A percentile compares a stretch with the other conserved stretches of the same genome.
These are phyloP conservation scores for Sinotaia quadrata DNA, from an alignment of 2,888 invertebrate genomes.

Conservation along the genomic window DNA sequence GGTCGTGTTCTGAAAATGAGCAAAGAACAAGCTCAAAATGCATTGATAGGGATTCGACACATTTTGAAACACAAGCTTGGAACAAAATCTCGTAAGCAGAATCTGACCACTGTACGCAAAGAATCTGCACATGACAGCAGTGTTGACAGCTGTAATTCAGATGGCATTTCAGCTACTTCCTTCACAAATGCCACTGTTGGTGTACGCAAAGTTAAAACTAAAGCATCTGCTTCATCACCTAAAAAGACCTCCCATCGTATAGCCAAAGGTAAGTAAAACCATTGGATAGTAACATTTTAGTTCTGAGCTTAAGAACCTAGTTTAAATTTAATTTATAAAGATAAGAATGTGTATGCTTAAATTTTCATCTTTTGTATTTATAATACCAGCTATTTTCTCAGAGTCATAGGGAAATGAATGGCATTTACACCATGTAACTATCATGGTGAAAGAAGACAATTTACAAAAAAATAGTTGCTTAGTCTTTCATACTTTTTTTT, in stretches of 20 bases:
- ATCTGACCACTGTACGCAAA: background rate
- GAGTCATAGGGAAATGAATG: no score
- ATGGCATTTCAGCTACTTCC: background rate
- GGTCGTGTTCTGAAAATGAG: background rate
- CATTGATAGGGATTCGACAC: background rate
- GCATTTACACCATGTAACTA: no score
- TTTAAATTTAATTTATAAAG: no score
- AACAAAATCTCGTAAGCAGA: constrained; percentile 4
- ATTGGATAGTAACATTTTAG: no score
- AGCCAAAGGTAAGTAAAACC: background rate
- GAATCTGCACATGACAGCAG: background rate
- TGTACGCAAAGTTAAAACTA: background rate
- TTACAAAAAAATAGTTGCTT: no score
- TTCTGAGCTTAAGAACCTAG: no score
- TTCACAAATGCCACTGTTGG: background rate
- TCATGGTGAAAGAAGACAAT: no score
- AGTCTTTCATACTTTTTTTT: no score
- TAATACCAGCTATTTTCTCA: no score
- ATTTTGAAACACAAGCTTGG: constrained; percentile 2
- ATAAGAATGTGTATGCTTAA: no score
- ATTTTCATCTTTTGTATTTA: no score
- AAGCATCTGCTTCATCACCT: background rate
- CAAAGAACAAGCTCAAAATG: background rate
- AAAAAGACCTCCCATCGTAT: background rate
- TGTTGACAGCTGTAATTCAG: background rate